Conservation (phyloP, 1,140 invertebrate species). For the Cotesia typhae region DNA sequence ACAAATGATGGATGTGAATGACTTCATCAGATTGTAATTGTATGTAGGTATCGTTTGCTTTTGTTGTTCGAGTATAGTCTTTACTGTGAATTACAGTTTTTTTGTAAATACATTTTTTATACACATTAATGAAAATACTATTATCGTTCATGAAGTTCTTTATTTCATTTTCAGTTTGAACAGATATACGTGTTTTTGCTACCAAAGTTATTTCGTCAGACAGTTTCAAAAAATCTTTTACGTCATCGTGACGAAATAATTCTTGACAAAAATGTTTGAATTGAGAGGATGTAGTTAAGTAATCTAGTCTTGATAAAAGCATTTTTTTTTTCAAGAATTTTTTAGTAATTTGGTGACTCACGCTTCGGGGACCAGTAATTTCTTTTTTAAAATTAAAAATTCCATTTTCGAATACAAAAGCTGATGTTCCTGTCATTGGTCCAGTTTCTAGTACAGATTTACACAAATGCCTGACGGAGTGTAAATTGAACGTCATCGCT, state of each 20-base stretch:
- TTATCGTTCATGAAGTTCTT: not conserved
- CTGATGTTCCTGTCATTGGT: constrained; percentile 28
- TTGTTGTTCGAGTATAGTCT: not conserved
- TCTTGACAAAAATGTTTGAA: not conserved
- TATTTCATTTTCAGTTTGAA: not conserved
- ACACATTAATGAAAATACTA: not conserved
- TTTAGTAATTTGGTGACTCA: constrained; percentile 24
- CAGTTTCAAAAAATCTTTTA: too few species aligned
- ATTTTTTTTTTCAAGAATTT: not conserved
- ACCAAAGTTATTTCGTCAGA: too few species aligned
- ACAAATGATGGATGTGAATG: not conserved
- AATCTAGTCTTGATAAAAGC: not conserved
- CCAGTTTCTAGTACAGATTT: constrained; percentile 13
- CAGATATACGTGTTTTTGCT: not conserved
- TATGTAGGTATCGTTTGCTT: constrained; percentile 3
- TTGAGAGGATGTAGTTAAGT: not conserved
- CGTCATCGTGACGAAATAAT: not conserved
- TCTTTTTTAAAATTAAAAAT: constrained; percentile 24
- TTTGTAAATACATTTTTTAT: constrained; percentile 11
- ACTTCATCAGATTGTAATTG: not conserved
- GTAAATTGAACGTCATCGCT: constrained; percentile 30
- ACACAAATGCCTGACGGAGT: constrained; percentile 19
- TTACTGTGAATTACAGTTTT: not conserved
- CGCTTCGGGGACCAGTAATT: constrained; percentile 15
- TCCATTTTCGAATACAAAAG: constrained; percentile 27